Percentiles rank a stretch among this genome's conserved stretches.
phyloP scores from a whole-genome alignment of 2,113 vertebrate genomes.

The Anthoscopus minutus region DNA sequence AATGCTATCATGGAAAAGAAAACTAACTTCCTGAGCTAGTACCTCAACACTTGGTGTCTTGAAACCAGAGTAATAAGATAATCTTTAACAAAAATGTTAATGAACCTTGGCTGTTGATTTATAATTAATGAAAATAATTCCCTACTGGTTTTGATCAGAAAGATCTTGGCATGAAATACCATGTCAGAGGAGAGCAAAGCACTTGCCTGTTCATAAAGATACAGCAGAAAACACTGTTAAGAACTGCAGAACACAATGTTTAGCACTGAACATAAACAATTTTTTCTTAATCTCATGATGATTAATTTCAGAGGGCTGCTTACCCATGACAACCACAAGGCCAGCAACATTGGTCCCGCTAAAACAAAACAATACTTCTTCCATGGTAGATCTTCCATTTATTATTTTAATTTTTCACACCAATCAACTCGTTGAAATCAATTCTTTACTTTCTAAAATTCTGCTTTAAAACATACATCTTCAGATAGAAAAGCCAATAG shows the following conservation, averaged over 20 bases:
- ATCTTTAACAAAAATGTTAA: neutral
- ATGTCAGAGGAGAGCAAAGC: neutral
- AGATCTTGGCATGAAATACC: neutral
- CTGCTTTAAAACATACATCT: neutral
- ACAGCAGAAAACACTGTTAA: neutral
- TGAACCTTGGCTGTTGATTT: neutral
- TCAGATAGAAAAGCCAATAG: neutral
- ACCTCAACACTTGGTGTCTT: neutral
- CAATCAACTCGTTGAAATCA: neutral
- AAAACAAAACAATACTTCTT: neutral
- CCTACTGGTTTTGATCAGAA: neutral
- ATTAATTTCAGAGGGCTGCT: neutral
- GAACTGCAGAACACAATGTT: neutral
- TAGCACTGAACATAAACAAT: neutral
- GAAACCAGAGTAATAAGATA: neutral
- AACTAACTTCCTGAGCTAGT: neutral
- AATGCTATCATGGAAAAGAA: neutral
- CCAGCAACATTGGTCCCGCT: neutral
- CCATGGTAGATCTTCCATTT: neutral
- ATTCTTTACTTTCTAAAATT: neutral
- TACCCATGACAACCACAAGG: neutral
- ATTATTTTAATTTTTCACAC: neutral
- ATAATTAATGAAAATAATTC: slow-evolving; percentile 2
- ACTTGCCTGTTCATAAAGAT: neutral
- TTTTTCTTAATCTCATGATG: neutral